Percentiles rank a stretch among this genome's conserved stretches.
phyloP scores from a whole-genome alignment of 2,888 invertebrate genomes.

The Drosophila austrosaltans region DNA sequence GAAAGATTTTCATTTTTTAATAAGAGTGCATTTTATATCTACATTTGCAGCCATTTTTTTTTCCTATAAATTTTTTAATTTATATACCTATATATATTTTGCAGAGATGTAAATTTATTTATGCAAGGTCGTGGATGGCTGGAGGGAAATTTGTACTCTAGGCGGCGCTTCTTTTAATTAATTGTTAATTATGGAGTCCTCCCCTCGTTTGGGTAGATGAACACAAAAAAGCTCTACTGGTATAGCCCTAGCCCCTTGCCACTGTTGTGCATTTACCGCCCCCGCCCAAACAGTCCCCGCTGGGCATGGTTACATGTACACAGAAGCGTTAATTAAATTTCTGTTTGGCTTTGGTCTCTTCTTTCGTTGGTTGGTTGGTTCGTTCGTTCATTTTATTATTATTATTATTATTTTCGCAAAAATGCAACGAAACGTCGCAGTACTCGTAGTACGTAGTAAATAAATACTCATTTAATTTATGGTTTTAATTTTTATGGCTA shows the following conservation, averaged over 20 bases:
- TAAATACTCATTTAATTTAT: constrained; percentile 79
- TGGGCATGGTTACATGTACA: constrained; percentile 73
- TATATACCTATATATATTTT: not conserved
- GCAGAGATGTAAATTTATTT: constrained; percentile 43
- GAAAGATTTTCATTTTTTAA: not conserved
- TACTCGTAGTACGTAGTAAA: constrained; percentile 59
- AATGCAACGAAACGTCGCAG: constrained; percentile 53
- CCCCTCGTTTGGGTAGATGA: constrained; percentile 3
- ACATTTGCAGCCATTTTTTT: not conserved
- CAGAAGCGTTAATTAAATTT: constrained; percentile 79
- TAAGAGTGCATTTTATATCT: not conserved
- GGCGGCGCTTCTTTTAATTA: constrained; percentile 63
- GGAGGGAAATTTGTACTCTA: constrained; percentile 23
- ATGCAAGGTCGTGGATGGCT: constrained; percentile 44
- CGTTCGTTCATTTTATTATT: constrained; percentile 3
- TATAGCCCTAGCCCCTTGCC: constrained; percentile 7
- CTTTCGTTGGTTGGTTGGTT: constrained; percentile 10
- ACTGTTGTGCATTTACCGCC: constrained; percentile 14
- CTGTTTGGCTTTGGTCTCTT: constrained; percentile 55
- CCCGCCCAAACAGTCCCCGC: constrained; percentile 52
- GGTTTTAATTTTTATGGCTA: constrained; percentile 79
- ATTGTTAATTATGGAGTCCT: constrained; percentile 70
- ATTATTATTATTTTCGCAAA: constrained; percentile 33
- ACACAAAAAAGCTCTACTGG: constrained; percentile 46
- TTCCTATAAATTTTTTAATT: not conserved